Percentiles rank a stretch among this genome's conserved stretches.
Conservation (phyloP, 2,888 invertebrate genomes). For the Cephonodes hylas region DNA sequence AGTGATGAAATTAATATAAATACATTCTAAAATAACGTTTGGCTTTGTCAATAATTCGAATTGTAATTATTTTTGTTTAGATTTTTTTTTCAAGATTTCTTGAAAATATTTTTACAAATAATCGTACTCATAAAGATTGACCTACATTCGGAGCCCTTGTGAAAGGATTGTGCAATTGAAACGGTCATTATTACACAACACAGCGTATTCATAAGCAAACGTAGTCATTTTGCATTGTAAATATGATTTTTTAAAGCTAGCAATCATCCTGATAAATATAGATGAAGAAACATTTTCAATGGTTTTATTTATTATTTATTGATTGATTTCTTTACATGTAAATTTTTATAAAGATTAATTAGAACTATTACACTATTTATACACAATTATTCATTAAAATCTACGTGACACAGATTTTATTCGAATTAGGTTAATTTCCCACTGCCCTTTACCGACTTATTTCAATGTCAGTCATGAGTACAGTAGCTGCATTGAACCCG, state of each 20-base stretch:
- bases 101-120: slow-evolving; percentile 44
- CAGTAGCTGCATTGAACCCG: slow-evolving; percentile 85
- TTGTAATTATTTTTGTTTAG: neutral
- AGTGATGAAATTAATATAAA: neutral
- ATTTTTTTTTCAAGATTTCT: neutral
- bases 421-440: slow-evolving; percentile 72
- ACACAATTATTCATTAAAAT: slow-evolving; percentile 39
- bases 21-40: neutral
- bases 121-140: slow-evolving; percentile 74
- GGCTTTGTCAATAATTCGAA: neutral
- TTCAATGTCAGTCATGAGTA: slow-evolving; percentile 84
- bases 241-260: slow-evolving; percentile 51
- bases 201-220: slow-evolving; percentile 74
- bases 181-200: slow-evolving; percentile 81
- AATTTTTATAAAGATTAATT: neutral
- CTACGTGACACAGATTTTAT: slow-evolving; percentile 70
- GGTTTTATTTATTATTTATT: slow-evolving; percentile 26
- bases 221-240: slow-evolving; percentile 70
- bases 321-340: slow-evolving; percentile 14
- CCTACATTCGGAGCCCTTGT: slow-evolving; percentile 80
- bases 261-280: slow-evolving; percentile 36
- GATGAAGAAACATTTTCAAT: slow-evolving; percentile 35
- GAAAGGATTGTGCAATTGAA: slow-evolving; percentile 82
- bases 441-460: slow-evolving; percentile 80
- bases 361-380: neutral